A percentile compares a stretch with the other conserved stretches of the same genome.
Evolutionary conservation across 2,888 invertebrate species (phyloP).

Genomic region (Patella ulyssiponensis): DNA sequence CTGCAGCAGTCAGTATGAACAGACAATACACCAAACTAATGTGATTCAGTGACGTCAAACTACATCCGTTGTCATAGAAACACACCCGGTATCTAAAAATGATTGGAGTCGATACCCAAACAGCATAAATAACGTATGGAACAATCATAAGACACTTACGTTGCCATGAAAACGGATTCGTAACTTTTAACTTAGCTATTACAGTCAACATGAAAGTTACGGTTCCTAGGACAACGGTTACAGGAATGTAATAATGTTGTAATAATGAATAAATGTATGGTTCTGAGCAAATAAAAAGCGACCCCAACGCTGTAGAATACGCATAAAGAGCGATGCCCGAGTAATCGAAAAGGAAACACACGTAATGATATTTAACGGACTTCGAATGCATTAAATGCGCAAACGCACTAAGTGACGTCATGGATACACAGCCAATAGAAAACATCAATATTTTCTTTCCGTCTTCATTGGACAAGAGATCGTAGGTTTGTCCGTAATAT

Average conservation of each 20-base stretch:
- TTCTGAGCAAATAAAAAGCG: constrained; percentile 47
- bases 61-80: constrained; percentile 31
- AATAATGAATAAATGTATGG: constrained; percentile 30
- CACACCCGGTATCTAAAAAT: constrained; percentile 41
- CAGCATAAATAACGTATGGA: constrained; percentile 36
- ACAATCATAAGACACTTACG: constrained; percentile 48
- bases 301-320: constrained; percentile 44
- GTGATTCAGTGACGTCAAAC: constrained; percentile 44
- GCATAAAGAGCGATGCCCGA: constrained; percentile 55
- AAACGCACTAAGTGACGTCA: constrained; percentile 21
- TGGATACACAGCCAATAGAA: constrained; percentile 30
- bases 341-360: constrained; percentile 57
- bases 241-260: constrained; percentile 35
- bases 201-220: constrained; percentile 44
- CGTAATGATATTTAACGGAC: constrained; percentile 41
- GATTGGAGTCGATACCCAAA: constrained; percentile 39
- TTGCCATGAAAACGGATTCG: constrained; percentile 38
- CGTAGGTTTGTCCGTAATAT: not conserved
- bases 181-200: constrained; percentile 38
- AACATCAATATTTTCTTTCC: constrained; percentile 37
- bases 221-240: constrained; percentile 45
- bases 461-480: constrained; percentile 18
- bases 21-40: constrained; percentile 40
- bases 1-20: constrained; percentile 33
- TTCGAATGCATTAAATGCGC: not conserved